A percentile compares a stretch with the other conserved stretches of the same genome.
Evolutionary conservation across 2,797 vertebrate species (phyloP).

Genomic region (Pseudochirops corinnae): DNA sequence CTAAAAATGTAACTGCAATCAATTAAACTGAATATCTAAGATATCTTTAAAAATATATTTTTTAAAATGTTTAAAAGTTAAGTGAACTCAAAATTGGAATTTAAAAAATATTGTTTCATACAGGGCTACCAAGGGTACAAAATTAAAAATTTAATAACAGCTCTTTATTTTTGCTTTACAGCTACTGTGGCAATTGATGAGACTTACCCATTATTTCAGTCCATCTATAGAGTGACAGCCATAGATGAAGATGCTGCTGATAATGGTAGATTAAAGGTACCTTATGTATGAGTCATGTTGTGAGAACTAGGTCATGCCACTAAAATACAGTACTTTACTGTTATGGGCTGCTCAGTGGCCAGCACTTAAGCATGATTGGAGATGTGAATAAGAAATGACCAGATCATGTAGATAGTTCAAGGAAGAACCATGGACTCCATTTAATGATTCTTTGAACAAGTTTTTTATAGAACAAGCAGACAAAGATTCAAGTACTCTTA

Average conservation of each 20-base stretch:
- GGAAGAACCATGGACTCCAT: no score
- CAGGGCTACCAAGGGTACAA: background rate
- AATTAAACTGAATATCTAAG: background rate
- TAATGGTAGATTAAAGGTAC: constrained; percentile 51
- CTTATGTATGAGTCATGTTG: background rate
- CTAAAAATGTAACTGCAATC: background rate
- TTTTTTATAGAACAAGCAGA: no score
- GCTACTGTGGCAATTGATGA: constrained; percentile 62
- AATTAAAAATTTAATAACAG: constrained; percentile 5
- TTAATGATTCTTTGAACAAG: no score
- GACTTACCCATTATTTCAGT: constrained; percentile 63
- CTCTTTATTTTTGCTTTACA: constrained; percentile 64
- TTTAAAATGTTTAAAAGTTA: background rate
- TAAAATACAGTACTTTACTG: background rate
- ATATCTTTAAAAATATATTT: background rate
- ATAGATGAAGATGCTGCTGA: constrained; percentile 53
- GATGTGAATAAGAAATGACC: no score
- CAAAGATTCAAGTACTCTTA: no score
- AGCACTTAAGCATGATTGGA: no score
- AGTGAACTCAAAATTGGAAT: background rate
- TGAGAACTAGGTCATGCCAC: background rate
- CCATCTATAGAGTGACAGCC: constrained; percentile 63
- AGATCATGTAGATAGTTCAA: no score
- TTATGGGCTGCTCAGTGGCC: no score
- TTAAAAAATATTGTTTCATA: background rate